These are phyloP conservation scores for Ephialtes manifestator DNA, from an alignment of 2,888 invertebrate species.

Conservation along the genomic window DNA sequence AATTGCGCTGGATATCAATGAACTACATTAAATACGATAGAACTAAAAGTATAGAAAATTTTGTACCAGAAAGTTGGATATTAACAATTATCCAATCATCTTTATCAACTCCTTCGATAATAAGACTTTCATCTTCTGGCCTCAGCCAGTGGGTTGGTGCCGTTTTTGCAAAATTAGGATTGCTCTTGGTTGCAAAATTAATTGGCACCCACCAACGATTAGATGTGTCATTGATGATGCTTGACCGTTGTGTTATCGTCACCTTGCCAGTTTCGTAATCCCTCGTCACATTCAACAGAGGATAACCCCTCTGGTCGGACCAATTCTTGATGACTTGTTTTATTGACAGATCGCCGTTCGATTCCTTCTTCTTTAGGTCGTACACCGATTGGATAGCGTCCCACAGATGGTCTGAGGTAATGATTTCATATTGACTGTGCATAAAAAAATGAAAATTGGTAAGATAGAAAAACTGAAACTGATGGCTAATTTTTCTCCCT, in stretches of 20 bases:
- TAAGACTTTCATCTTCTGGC: conserved; percentile 74
- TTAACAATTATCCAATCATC: conserved; percentile 89
- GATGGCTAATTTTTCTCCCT: neutral
- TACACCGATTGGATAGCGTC: neutral
- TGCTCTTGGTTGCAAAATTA: conserved; percentile 74
- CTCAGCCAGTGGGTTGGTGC: conserved; percentile 87
- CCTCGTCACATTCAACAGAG: conserved; percentile 82
- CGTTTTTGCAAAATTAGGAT: conserved; percentile 86
- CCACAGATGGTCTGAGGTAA: neutral
- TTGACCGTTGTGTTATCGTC: conserved; percentile 69
- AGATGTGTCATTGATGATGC: neutral
- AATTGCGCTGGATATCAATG: too few species aligned
- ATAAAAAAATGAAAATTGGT: neutral
- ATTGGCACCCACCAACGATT: conserved; percentile 81
- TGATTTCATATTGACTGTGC: neutral
- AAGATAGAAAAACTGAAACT: neutral
- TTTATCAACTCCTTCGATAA: conserved; percentile 80
- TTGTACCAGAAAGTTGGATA: conserved; percentile 88
- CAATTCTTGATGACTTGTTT: conserved; percentile 80
- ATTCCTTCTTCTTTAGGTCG: neutral
- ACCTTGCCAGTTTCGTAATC: conserved; percentile 73
- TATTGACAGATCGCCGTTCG: neutral
- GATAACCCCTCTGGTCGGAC: conserved; percentile 86
- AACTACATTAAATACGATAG: too few species aligned
- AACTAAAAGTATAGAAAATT: neutral